Conservation (phyloP, 2,113 vertebrate species). For the Nesoenas mayeri region DNA sequence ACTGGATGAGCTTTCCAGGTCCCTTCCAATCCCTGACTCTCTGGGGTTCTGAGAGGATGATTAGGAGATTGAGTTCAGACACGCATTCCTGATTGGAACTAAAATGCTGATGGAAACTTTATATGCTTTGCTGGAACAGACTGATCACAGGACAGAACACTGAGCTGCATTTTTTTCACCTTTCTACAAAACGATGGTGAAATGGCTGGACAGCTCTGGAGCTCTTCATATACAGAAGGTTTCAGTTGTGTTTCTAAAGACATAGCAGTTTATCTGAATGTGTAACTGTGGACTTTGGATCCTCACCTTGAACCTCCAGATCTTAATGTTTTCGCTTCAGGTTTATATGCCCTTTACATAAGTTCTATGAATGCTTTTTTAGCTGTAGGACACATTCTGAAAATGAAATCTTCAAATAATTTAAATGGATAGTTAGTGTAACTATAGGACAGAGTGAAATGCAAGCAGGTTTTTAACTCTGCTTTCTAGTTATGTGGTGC, state of each 20-base stretch:
- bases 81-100: background rate
- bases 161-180: background rate
- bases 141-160: background rate
- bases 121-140: background rate
- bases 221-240: background rate
- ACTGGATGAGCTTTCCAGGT: too few relatives aligned
- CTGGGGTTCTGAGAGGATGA: background rate
- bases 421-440: background rate
- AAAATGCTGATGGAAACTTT: background rate
- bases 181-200: background rate
- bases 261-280: background rate
- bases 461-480: background rate
- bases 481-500: background rate
- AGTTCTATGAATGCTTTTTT: background rate
- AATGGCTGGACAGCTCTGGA: background rate
- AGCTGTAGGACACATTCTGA: background rate
- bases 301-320: background rate
- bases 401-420: background rate
- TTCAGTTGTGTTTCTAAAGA: background rate
- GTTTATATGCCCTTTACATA: background rate
- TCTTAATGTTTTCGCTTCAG: background rate
- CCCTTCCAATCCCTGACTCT: too few relatives aligned
- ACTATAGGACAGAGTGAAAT: background rate
- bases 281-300: conserved; percentile 1
- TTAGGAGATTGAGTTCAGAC: background rate